Base-by-base conservation (phyloP, 1,140 invertebrate genomes). In the Teleopsis dalmanni region DNA sequence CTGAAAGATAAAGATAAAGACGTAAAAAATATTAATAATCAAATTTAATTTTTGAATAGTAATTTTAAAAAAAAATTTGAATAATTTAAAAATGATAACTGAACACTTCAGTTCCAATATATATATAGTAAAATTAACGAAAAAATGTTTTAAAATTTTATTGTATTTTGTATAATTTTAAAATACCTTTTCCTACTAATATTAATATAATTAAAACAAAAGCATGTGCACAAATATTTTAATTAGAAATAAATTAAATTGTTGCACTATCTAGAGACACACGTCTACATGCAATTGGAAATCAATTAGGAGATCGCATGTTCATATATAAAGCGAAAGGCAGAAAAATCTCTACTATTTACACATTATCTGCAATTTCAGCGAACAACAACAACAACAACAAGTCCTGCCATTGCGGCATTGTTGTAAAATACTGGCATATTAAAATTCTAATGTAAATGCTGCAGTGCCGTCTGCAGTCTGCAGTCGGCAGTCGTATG, bases 201-300 rank as follows among this genome's bases (percentile, higher is more conserved):
- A n/a, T n/a, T n/a, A n/a, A n/a, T n/a, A n/a, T n/a, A n/a, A n/a
- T n/a, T n/a, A n/a, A n/a, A n/a, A n/a, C n/a, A n/a, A n/a, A n/a
- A n/a, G n/a, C n/a, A n/a, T n/a, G n/a, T n/a, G n/a, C n/a, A n/a
- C n/a, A n/a, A n/a, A n/a, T n/a, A n/a, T n/a, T n/a, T n/a, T n/a
- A n/a, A n/a, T n/a, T n/a, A n/a, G n/a, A n/a, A n/a, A n/a, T n/a
- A n/a, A n/a, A n/a, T n/a, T n/a, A n/a, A n/a, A n/a, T n/a, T n/a
- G n/a, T n/a, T n/a, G n/a, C n/a, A n/a, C n/a, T n/a, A n/a, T n/a
- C n/a, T n/a, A n/a, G n/a, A n/a, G 27, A 29, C 27, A 31, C n/a
- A 16, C 37, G 57, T 57, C 57, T 58, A 53, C 55, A 58, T 58
- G 52, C 55, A 57, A 58, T 60, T 58, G 57, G 50, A 57, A 45